Evolutionary conservation across 2,797 vertebrate genomes (phyloP).

Genomic region (Tokudaia muenninki): DNA sequence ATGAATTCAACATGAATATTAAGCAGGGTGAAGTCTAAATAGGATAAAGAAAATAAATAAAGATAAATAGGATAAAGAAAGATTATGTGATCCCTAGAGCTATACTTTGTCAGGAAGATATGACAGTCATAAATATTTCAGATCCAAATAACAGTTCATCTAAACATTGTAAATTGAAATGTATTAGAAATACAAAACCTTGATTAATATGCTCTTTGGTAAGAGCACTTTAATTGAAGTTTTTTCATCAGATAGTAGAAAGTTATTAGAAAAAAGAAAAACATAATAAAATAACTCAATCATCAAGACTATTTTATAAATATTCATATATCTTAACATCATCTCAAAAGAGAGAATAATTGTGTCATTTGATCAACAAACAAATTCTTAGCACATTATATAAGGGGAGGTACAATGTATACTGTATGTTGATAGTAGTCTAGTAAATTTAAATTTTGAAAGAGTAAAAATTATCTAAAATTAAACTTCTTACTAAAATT

Average conservation of each 20-base stretch:
- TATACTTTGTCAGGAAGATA: slow-evolving; percentile 66
- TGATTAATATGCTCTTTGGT: slow-evolving; percentile 44
- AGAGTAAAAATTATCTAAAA: not conserved
- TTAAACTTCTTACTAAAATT: not conserved
- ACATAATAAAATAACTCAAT: not conserved
- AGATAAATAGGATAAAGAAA: slow-evolving; percentile 48
- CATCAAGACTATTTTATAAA: slow-evolving; percentile 6
- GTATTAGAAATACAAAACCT: slow-evolving; percentile 50
- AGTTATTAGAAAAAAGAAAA: slow-evolving; percentile 47
- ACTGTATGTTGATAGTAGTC: not conserved
- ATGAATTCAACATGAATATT: slow-evolving; percentile 59
- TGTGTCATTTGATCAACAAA: not conserved
- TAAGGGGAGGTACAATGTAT: not conserved
- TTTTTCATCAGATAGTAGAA: slow-evolving; percentile 49
- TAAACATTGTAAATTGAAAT: slow-evolving; percentile 32
- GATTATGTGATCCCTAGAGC: slow-evolving; percentile 63
- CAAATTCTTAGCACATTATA: not conserved
- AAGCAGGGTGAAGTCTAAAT: slow-evolving; percentile 55
- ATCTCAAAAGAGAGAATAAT: slow-evolving; percentile 22
- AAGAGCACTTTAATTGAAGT: slow-evolving; percentile 44
- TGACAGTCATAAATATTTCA: slow-evolving; percentile 66
- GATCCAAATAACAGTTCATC: slow-evolving; percentile 31
- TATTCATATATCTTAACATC: not conserved
- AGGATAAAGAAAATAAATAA: slow-evolving; percentile 63
- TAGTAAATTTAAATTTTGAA: slow-evolving; percentile 25